Base-by-base conservation (phyloP, 1,140 invertebrate genomes). In the Tetramorium alpestre region DNA sequence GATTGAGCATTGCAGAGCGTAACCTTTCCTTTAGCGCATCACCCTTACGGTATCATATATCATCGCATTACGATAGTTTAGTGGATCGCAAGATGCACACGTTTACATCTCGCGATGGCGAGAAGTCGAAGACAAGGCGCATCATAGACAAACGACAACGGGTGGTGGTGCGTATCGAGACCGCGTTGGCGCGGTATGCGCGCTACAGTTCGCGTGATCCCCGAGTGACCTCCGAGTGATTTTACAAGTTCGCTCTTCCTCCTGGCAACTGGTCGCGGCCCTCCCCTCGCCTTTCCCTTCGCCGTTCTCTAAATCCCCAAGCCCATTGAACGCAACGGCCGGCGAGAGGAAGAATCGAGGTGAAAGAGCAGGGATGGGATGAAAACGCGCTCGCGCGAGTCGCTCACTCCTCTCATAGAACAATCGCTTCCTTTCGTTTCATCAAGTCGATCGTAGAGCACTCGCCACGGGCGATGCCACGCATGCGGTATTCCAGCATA, bases 361-460 rank as follows among this genome's bases (percentile, higher is more conserved):
- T 49, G 73, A 65, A 62, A 72, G 69, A 58, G 60, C 76, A 87
- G 62, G 13, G 44, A 89, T 51, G 22, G 22, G 49, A 86, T 81
- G 22, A 18, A 86, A 65, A 58, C 25, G 60, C 47, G 54, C 60
- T 65, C 84, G 73, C 72, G 10, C 85, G 80, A 82, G 78, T 90
- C 86, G 73, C 80, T 88, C 81, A 47, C 75, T 90, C 80, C 70
- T 90, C 88, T 76, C 80, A 64, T 85, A 80, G 88, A 90, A 90
- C 89, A 90, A 90, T 90, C 87, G 89, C 69, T 84, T 73, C 69
- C 80, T 88, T 90, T 88, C 80, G 89, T 90, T 90, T 90, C 89
- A 67, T 62, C 38, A 76, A 77, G 49, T 60, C 75, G 89, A 78
- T 90, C 88, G 70, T 22, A 1, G 88, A 41, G 58, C 62, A 80